phyloP scores from a whole-genome alignment of 2,797 vertebrate genomes.

The Scleropages formosus region DNA sequence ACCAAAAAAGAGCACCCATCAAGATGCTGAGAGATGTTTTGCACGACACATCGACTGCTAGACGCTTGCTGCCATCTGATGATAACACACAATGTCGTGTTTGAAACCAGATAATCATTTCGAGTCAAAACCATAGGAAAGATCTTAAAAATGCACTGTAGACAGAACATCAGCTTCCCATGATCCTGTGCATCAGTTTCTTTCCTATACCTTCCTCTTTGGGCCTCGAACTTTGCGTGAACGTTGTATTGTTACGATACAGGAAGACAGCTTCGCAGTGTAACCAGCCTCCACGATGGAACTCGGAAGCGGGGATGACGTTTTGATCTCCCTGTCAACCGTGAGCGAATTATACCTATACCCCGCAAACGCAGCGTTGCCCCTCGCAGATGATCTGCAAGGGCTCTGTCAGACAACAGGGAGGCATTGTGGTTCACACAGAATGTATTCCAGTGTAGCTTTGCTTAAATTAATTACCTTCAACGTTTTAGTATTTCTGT shows the following conservation, averaged over 20 bases:
- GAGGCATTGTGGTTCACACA: conserved; percentile 51
- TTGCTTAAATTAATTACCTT: conserved; percentile 53
- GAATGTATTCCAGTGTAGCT: conserved; percentile 57
- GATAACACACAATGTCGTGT: no score
- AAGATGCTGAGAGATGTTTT: not conserved
- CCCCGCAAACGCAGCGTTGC: conserved; percentile 23
- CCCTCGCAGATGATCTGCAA: not conserved
- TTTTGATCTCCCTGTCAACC: conserved; percentile 52
- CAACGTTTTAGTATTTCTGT: not conserved
- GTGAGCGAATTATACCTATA: conserved; percentile 45
- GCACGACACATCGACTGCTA: no score
- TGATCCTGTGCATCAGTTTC: conserved; percentile 24
- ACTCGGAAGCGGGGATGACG: conserved; percentile 58
- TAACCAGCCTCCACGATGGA: conserved; percentile 47
- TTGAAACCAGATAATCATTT: conserved; percentile 3
- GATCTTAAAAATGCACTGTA: not conserved
- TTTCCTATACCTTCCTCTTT: conserved; percentile 21
- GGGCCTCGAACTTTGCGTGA: conserved; percentile 11
- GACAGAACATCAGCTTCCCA: conserved; percentile 33
- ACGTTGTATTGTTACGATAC: conserved; percentile 39
- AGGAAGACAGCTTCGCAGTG: conserved; percentile 35
- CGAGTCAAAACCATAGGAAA: not conserved
- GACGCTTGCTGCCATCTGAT: not conserved
- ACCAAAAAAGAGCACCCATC: not conserved
- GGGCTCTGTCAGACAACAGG: conserved; percentile 9